A percentile compares a stretch with the other conserved stretches of the same genome.
Conservation (phyloP, 2,113 vertebrate species). For the Machaerirhynchus nigripectus region DNA sequence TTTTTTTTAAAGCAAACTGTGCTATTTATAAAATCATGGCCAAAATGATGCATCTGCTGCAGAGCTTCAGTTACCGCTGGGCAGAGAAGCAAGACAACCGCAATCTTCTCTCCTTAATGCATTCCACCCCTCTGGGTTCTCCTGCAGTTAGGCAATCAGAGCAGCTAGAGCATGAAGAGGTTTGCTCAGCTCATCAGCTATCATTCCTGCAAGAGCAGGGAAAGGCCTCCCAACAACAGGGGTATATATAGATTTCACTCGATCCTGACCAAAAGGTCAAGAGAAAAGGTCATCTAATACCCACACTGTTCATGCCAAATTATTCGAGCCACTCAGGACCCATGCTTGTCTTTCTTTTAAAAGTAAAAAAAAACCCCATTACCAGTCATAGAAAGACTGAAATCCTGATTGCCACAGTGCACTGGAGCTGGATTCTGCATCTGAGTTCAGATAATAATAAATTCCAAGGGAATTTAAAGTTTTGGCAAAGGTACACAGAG, state of each 20-base stretch:
- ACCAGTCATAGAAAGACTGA: not conserved
- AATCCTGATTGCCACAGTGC: not conserved
- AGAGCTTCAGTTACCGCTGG: not conserved
- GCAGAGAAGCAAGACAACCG: not conserved
- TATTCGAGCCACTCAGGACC: not conserved
- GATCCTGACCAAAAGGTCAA: conserved; percentile 20
- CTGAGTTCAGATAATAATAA: not conserved
- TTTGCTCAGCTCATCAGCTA: not conserved
- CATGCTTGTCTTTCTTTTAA: not conserved
- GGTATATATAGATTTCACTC: conserved; percentile 37
- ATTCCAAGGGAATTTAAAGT: not conserved
- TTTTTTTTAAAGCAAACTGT: not conserved
- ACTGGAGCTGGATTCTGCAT: not conserved
- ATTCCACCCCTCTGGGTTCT: not conserved
- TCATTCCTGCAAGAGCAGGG: not conserved
- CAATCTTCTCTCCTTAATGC: not conserved
- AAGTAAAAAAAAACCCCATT: not conserved
- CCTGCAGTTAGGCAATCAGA: not conserved
- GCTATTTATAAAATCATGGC: conserved; percentile 4
- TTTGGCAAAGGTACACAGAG: not conserved
- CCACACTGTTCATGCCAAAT: conserved; percentile 7
- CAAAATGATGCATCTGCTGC: not conserved
- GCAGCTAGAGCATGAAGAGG: not conserved
- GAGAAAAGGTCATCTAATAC: conserved; percentile 29
- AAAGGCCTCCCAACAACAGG: not conserved